These are phyloP conservation scores for Lepidocolaptes lacrymiger DNA, from an alignment of 2,797 vertebrate species.

Conservation along the genomic window DNA sequence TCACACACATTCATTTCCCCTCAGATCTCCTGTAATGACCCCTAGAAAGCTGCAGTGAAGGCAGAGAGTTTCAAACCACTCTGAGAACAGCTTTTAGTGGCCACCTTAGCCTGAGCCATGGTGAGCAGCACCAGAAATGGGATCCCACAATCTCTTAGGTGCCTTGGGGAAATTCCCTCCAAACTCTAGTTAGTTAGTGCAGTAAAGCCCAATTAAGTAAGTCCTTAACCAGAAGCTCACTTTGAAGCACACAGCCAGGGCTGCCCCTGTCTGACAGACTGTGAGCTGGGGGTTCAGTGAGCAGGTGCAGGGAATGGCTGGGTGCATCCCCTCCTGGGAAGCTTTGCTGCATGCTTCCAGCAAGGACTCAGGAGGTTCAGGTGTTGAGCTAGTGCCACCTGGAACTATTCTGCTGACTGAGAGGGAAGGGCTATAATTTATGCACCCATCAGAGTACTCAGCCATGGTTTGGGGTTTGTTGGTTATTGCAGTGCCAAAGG, in stretches of 20 bases:
- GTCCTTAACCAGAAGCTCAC: not conserved
- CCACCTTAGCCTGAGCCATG: not conserved
- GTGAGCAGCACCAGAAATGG: rapidly evolving
- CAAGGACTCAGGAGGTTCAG: not conserved
- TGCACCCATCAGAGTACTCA: not conserved
- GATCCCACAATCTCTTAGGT: not conserved
- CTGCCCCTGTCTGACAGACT: not conserved
- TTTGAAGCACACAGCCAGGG: not conserved
- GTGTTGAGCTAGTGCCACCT: not conserved
- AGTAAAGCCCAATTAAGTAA: not conserved
- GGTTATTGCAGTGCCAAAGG: not conserved
- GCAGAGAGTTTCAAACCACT: not conserved
- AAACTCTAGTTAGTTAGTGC: not conserved
- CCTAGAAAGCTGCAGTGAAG: not conserved
- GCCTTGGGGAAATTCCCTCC: not conserved
- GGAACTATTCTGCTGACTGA: not conserved
- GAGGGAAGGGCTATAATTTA: not conserved
- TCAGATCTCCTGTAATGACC: not conserved
- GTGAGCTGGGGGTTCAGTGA: not conserved
- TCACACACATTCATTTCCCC: not conserved
- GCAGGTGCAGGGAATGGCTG: not conserved
- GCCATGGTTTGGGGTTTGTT: not conserved
- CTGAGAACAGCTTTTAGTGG: not conserved
- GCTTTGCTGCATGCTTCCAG: not conserved
- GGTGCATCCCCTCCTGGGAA: not conserved